Percentiles rank a stretch among this genome's conserved stretches.
Evolutionary conservation across 2,113 vertebrate species (phyloP).

Genomic region (Alouatta palliata): DNA sequence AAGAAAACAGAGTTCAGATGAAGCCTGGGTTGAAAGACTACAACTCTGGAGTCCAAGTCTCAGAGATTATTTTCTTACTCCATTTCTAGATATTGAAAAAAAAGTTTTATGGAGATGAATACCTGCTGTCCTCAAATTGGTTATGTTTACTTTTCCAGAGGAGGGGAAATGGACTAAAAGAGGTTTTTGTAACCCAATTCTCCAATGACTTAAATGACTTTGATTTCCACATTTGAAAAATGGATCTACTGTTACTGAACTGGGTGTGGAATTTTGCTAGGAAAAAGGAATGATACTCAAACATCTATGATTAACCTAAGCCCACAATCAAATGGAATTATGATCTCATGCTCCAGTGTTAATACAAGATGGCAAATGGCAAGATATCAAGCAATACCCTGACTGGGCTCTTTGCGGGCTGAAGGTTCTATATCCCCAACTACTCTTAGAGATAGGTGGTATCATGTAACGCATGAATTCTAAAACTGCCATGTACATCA

Average conservation of each 20-base stretch:
- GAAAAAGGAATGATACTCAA: neutral
- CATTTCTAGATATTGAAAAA: neutral
- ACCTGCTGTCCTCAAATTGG: neutral
- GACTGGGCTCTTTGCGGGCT: neutral
- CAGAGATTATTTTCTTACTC: neutral
- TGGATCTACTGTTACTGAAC: neutral
- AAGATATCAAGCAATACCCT: neutral
- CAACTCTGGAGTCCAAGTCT: neutral
- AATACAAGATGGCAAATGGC: constrained; percentile 12
- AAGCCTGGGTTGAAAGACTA: neutral
- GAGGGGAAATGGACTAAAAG: neutral
- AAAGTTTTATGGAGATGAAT: neutral
- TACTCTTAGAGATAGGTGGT: neutral
- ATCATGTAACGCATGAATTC: neutral
- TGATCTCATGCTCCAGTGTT: neutral
- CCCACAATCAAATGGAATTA: neutral
- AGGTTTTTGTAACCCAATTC: neutral
- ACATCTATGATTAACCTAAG: constrained; percentile 7
- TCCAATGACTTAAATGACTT: constrained; percentile 2
- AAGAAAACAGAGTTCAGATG: neutral
- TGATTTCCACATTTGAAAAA: constrained; percentile 33
- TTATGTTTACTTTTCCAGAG: neutral
- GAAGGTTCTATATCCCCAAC: neutral
- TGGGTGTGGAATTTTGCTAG: constrained; percentile 24
- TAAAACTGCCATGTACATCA: neutral